Conservation (phyloP, 2,888 invertebrate species). For the Ellobium chinense region DNA sequence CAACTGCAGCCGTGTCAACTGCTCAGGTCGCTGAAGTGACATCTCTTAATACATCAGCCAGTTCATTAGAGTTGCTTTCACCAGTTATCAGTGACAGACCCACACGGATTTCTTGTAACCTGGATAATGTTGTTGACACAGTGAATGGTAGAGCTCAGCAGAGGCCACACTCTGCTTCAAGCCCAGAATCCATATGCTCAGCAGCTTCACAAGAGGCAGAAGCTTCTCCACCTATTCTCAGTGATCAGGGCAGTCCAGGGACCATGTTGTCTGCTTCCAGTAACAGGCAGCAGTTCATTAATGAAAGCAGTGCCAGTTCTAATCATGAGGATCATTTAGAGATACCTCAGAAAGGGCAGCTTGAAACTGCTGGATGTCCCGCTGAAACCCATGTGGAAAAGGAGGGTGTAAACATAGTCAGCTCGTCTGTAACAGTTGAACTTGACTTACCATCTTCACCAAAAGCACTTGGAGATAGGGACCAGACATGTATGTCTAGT, state of each 20-base stretch:
- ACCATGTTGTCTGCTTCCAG: background rate
- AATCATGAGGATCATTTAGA: too few relatives aligned
- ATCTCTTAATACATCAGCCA: background rate
- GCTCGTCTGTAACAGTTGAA: too few relatives aligned
- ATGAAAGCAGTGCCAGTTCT: too few relatives aligned
- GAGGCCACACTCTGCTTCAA: background rate
- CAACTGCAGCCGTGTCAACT: background rate
- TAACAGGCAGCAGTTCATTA: too few relatives aligned
- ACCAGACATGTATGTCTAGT: background rate
- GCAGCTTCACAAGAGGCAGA: background rate
- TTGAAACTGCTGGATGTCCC: too few relatives aligned
- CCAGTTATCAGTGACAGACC: background rate
- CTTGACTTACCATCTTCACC: too few relatives aligned
- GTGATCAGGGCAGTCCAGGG: background rate
- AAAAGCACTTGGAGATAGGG: too few relatives aligned
- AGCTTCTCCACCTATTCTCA: background rate
- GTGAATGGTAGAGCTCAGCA: too few relatives aligned
- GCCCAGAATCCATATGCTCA: background rate
- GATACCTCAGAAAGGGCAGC: too few relatives aligned
- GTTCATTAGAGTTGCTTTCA: background rate
- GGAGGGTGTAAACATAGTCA: too few relatives aligned
- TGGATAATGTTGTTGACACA: background rate
- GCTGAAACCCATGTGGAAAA: too few relatives aligned
- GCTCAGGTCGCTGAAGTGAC: background rate
- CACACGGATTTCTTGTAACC: background rate